Evolutionary conservation across 2,113 vertebrate species (phyloP), one percentile per base, ranked within the genome.

Genomic region (Rissa tridactyla): DNA sequence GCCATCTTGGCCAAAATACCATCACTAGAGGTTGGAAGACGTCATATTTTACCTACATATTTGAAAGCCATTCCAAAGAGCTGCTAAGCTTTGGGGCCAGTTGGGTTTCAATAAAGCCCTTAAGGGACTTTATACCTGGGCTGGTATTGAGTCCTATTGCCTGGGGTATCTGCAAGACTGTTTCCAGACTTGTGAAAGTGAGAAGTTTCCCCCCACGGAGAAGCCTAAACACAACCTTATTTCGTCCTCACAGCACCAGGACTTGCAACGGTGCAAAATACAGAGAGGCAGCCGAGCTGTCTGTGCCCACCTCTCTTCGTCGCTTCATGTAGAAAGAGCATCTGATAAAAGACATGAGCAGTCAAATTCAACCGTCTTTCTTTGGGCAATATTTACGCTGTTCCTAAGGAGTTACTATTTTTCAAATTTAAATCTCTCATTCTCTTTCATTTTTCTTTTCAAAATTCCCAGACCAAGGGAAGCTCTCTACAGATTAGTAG

Each of bases 401-500:
- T 70, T 96, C 73, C 82, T 86, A 94, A 96, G 75, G 47, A 94
- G 68, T 79, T 86, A 64, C 68, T 80, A 17, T 57, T 95, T 93
- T 92, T 91, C 86, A 92, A 90, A 94, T 88, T 82, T 78, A 87
- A 90, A 94, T 94, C 71, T 94, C 88, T 84, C 58, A 83, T 96
- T 97, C 96, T 57, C 90, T 97, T 97, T 96, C 85, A 97, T 94
- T 95, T 92, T 90, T 78, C 73, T 91, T 92, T 90, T 84, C 73
- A 75, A 85, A 86, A 94, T 96, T 95, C 88, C 96, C 93, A 91
- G 70, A 88, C 83, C 73, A 84, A 87, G 47, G 29, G 62, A 81
- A 84, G 34, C 44, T 96, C 96, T 97, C 84, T 82, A 29, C 13
- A 95, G 94, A 95, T 82, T 95, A 94, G 88, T 64, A 81, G 47